Evolutionary conservation across 2,797 vertebrate genomes (phyloP).

Genomic region (Crocodylus rhombifer): DNA sequence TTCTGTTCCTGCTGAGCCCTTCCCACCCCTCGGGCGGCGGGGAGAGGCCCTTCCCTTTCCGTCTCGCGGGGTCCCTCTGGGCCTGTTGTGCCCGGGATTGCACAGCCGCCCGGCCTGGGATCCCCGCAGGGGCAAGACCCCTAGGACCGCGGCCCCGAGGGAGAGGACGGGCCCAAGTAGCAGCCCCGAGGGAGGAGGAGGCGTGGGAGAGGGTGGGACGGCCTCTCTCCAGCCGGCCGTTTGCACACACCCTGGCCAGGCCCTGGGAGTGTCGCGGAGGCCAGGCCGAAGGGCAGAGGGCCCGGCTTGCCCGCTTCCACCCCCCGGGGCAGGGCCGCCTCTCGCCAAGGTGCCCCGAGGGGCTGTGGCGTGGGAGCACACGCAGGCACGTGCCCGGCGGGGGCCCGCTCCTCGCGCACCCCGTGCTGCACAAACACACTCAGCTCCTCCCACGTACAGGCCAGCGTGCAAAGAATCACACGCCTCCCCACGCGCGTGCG

Average conservation of each 20-base stretch:
- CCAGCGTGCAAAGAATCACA: rapidly evolving
- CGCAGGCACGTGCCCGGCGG: neutral
- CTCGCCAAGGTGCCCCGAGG: neutral
- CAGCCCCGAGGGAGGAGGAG: no score
- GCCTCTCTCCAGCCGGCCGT: no score
- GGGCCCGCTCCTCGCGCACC: neutral
- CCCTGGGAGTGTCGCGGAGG: neutral
- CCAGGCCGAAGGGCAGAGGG: neutral
- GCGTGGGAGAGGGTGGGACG: no score
- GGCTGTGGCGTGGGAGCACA: no score
- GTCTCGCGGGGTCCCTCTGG: neutral
- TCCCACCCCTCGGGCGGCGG: neutral
- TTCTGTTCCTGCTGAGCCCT: neutral
- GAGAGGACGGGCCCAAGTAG: neutral
- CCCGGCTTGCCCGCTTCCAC: no score
- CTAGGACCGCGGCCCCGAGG: neutral
- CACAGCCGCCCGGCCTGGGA: no score
- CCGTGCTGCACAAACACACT: neutral
- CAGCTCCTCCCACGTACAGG: no score
- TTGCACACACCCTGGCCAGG: neutral
- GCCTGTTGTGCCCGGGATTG: no score
- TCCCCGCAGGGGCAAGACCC: no score
- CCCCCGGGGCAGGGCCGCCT: neutral
- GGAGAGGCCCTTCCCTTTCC: no score
- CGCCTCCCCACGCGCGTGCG: neutral